A percentile compares a stretch with the other conserved stretches of the same genome.
phyloP scores from a whole-genome alignment of 2,113 vertebrate genomes.

The Collichthys lucidus region DNA sequence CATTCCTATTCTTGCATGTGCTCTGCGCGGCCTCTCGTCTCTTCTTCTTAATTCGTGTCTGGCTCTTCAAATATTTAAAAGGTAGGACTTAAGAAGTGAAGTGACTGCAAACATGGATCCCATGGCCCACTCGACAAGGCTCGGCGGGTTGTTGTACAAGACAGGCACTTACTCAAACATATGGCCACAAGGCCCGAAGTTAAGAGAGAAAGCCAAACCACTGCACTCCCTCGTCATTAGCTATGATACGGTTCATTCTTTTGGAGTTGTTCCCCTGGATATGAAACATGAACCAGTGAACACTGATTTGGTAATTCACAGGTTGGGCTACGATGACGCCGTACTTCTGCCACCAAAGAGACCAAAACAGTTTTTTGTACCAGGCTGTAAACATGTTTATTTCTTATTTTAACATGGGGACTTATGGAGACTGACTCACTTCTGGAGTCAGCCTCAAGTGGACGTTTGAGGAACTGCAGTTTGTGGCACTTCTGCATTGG shows the following conservation, averaged over 20 bases:
- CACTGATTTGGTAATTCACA: not conserved
- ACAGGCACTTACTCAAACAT: conserved; percentile 58
- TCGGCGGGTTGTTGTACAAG: conserved; percentile 45
- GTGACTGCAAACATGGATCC: conserved; percentile 65
- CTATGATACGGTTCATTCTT: not conserved
- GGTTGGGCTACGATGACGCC: no score
- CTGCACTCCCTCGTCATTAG: not conserved
- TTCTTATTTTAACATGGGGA: no score
- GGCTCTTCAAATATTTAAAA: conserved; percentile 77
- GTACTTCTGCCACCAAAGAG: not conserved
- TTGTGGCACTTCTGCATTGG: no score
- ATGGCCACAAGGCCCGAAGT: conserved; percentile 29
- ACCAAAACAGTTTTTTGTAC: no score
- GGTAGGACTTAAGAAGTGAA: conserved; percentile 61
- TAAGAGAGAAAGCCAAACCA: conserved; percentile 3
- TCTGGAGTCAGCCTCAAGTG: no score
- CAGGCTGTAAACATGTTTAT: no score
- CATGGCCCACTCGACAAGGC: conserved; percentile 42
- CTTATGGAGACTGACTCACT: no score
- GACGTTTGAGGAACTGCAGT: no score
- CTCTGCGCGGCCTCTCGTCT: conserved; percentile 28
- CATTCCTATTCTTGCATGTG: conserved; percentile 49
- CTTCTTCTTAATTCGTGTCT: conserved; percentile 55
- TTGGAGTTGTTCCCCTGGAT: not conserved
- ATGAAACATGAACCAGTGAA: not conserved